Base-by-base conservation (phyloP, 2,888 invertebrate genomes). In the Ptychoptera contaminata region DNA sequence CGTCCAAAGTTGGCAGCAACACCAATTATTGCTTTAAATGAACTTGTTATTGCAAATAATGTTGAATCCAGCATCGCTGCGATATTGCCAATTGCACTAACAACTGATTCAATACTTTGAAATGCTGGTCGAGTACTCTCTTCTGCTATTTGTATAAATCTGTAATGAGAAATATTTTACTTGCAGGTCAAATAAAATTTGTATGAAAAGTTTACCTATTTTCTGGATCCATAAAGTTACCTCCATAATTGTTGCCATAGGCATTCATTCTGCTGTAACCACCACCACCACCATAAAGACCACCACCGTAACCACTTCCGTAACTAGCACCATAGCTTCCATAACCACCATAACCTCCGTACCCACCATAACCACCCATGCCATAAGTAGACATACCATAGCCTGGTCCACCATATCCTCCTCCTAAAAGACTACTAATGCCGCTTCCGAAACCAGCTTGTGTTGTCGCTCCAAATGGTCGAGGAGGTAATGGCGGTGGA, bases 31-130 rank as follows among this genome's bases (percentile, higher is more conserved):
- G 97, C 96, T 55, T 88, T 74, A 61, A 96, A 97, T 0, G 96
- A 94, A 62, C 86, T 93, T 15, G 92, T 90, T 57, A 97, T 75
- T 3, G 96, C 94, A 60, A 87, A 86, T 63, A 92, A 94, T 38
- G 96, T 94, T 16, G 93, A 94, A 58, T 96, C 96, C 45, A 97
- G 65, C 91, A 97, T 93, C 76, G 92, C 87, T 2, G 93, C 87
- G 2, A 97, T 78, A 43, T 96, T 93, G 14, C 85, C 83, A 52
- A 96, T 86, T 1, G 96, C 91, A 53, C 82, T 77, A 2, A 93
- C 88, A 15, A 94, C 71, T 43, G 90, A 82, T 64, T 96, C 93
- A 52, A 97, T 90, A 11, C 90, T 91, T 56, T 93, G 85, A 63
- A 97, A 97, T 8, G 97, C 90, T 45, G 86, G 84, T 39, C 93